A percentile compares a stretch with the other conserved stretches of the same genome.
These are phyloP conservation scores for Hemicentrotus pulcherrimus DNA, from an alignment of 35 echinoderm and acorn worm species.

Conservation along the genomic window DNA sequence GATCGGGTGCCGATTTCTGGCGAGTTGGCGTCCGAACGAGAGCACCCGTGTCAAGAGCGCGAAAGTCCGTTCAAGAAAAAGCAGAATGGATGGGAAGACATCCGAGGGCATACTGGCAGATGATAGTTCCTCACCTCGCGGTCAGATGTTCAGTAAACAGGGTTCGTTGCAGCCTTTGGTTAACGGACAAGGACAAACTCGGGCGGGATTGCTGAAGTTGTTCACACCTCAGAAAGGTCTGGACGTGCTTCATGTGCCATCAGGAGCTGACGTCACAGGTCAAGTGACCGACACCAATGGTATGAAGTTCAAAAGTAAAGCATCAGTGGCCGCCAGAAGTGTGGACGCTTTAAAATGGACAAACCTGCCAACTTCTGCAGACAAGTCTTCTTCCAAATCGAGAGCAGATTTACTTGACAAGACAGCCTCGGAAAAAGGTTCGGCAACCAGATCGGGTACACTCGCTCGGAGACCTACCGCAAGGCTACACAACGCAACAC, in stretches of 20 bases:
- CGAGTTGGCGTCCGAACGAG: constrained; percentile 35
- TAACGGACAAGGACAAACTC: neutral
- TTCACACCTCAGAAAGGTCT: neutral
- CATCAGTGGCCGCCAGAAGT: neutral
- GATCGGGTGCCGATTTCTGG: constrained; percentile 23
- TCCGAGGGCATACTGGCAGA: neutral
- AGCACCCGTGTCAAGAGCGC: constrained; percentile 12
- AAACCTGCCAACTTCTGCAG: neutral
- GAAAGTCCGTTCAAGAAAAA: neutral
- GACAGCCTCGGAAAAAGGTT: neutral
- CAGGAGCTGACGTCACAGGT: neutral
- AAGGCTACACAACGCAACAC: neutral
- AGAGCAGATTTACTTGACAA: neutral
- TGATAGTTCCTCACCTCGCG: neutral
- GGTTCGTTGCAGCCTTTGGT: neutral
- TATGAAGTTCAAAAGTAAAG: neutral
- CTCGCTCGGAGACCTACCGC: neutral
- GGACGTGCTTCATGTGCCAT: neutral
- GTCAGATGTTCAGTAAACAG: neutral
- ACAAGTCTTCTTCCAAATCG: neutral
- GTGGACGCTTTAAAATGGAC: constrained; percentile 48
- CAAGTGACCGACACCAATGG: neutral
- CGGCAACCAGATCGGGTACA: neutral
- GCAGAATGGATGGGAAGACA: neutral
- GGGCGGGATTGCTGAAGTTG: neutral